Base-by-base conservation (phyloP, 2,888 invertebrate species). In the Hydriomena furcata region DNA sequence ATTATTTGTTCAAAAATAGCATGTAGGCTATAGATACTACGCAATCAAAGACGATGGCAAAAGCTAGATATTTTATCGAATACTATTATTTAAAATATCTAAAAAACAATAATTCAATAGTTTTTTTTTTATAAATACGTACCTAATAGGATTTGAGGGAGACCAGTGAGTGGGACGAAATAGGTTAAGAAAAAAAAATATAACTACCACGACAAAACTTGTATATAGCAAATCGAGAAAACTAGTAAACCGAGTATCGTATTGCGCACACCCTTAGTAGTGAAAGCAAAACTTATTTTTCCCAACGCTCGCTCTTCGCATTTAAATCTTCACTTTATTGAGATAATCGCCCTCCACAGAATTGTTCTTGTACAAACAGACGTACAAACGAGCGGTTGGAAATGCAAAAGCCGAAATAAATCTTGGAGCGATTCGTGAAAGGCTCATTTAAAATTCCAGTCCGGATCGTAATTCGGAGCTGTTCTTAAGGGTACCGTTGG, bases 391-490 rank as follows among this genome's bases (percentile, higher is more conserved):
- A 53, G 58, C 52, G 51, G 68, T 65, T 60, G 66, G 67, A 70
- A 73, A 84, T 79, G 78, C 81, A 80, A 83, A 85, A 82, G 74
- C 76, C 71, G 73, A 79, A 79, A 85, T 84, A 84, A 84, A 85
- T 85, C 81, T 76, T 64, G 54, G 58, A 70, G 65, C 64, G 72
- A 74, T 72, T 72, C 65, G 60, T 63, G 64, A 60, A 55, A 57
- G 63, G 65, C 71, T 76, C 75, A 78, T 80, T 86, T 82, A 71
- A 79, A 82, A 83, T 85, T 82, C 79, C 66, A 70, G 74, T 66
- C 64, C 63, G 57, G 55, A 51, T 48, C 63, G 73, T 78, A 70
- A 71, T 72, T 73, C 71, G 60, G 65, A 55, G 58, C 57, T 60
- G 65, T 66, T 66, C 63, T 45, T 48, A n/a, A 17, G 8, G 30